Percentiles rank a stretch among this genome's conserved stretches.
Conservation (phyloP, 1,140 invertebrate genomes). For the Panagrolaimus sp. region DNA sequence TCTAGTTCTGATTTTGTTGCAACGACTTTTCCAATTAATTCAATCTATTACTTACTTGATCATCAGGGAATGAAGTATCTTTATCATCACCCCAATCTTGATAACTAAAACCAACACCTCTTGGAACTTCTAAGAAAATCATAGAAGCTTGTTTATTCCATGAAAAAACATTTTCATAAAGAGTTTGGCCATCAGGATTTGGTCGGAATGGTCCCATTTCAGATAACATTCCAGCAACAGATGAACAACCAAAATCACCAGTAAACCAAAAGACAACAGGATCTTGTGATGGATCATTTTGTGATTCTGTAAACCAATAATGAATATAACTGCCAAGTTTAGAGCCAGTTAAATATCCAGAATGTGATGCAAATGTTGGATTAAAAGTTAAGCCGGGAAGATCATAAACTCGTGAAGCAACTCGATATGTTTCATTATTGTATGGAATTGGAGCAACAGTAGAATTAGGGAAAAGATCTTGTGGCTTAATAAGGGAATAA, state of each 20-base stretch:
- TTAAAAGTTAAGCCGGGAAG: conserved; percentile 47
- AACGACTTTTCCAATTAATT: too few relatives aligned
- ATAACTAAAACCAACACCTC: conserved; percentile 60
- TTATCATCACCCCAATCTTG: conserved; percentile 12
- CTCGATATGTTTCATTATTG: neutral
- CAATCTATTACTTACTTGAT: neutral
- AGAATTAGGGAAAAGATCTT: neutral
- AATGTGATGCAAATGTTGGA: conserved; percentile 47
- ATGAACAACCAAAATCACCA: conserved; percentile 64
- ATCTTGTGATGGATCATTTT: conserved; percentile 48
- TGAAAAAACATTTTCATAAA: conserved; percentile 60
- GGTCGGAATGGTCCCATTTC: conserved; percentile 64
- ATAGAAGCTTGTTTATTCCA: conserved; percentile 68
- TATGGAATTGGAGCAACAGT: neutral
- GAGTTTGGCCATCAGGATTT: conserved; percentile 57
- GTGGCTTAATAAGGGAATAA: neutral
- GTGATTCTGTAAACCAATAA: conserved; percentile 48
- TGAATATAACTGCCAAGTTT: conserved; percentile 44
- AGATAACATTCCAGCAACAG: conserved; percentile 61
- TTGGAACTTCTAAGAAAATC: conserved; percentile 63
- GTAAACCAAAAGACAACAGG: conserved; percentile 64
- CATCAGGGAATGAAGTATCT: conserved; percentile 8
- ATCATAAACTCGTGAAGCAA: conserved; percentile 9
- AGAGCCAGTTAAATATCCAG: conserved; percentile 42
- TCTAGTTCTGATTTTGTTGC: too few relatives aligned